Conservation (phyloP, 2,888 invertebrate genomes). For the Cremastobaeus sp. region DNA sequence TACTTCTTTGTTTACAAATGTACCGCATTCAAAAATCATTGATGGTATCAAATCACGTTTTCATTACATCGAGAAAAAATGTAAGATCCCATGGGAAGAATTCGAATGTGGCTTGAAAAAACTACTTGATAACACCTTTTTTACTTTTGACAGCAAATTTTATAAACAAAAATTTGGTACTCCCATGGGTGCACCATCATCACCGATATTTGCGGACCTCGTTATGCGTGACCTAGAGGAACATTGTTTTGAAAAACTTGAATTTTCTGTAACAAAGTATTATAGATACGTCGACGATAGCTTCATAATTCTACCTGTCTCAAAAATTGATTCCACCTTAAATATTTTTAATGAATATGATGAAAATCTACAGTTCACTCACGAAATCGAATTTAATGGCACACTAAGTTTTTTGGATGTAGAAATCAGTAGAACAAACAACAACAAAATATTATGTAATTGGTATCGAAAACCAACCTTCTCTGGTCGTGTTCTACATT, state of each 20-base stretch:
- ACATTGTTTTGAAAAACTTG: not conserved
- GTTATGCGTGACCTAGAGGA: not conserved
- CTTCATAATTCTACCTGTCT: not conserved
- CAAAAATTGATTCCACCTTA: no score
- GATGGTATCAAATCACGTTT: not conserved
- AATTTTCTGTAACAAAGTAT: not conserved
- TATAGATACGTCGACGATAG: not conserved
- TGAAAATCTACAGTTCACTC: not conserved
- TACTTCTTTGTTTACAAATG: not conserved
- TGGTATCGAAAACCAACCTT: not conserved
- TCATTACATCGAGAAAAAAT: not conserved
- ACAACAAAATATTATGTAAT: not conserved
- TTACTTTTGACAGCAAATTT: not conserved
- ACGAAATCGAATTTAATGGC: not conserved
- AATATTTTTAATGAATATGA: no score
- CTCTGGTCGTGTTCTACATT: not conserved
- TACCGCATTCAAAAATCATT: not conserved
- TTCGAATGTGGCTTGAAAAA: not conserved
- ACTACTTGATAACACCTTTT: not conserved
- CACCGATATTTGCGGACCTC: not conserved
- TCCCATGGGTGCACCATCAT: not conserved
- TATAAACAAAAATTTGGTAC: no score
- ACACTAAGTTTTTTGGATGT: not conserved
- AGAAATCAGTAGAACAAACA: not conserved
- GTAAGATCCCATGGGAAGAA: not conserved